A percentile compares a stretch with the other conserved stretches of the same genome.
phyloP scores from a whole-genome alignment of 1,140 invertebrate genomes.

The Danaus melanippus region DNA sequence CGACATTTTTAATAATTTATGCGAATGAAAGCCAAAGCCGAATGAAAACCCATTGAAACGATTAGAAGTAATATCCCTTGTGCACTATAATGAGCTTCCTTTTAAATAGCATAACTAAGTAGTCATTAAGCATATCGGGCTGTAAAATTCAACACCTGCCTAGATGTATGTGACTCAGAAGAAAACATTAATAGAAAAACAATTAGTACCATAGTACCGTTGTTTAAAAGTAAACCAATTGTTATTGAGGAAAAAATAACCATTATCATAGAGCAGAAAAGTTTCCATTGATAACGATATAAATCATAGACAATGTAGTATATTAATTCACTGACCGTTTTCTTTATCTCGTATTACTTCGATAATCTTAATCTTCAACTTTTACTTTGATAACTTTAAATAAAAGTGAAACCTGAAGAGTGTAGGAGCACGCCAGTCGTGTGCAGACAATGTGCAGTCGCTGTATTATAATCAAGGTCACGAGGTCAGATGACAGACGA shows the following conservation, averaged over 20 bases:
- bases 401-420: too few relatives aligned
- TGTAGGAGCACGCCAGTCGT: slow-evolving; percentile 3
- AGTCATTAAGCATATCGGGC: slow-evolving; percentile 20
- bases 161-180: slow-evolving; percentile 31
- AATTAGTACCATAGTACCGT: slow-evolving; percentile 3
- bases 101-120: slow-evolving; percentile 9
- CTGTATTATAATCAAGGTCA: slow-evolving; percentile 55
- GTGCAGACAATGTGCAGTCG: slow-evolving; percentile 49
- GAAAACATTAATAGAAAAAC: slow-evolving; percentile 8
- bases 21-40: too few relatives aligned
- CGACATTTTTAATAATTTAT: too few relatives aligned
- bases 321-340: too few relatives aligned
- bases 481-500: slow-evolving; percentile 33
- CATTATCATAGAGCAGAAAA: too few relatives aligned
- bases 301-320: too few relatives aligned
- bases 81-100: slow-evolving; percentile 8
- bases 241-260: not conserved
- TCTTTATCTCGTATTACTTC: too few relatives aligned
- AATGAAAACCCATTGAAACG: not conserved
- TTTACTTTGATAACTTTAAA: slow-evolving; percentile 30
- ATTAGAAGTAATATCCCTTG: not conserved
- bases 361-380: too few relatives aligned
- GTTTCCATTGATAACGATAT: too few relatives aligned
- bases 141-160: slow-evolving; percentile 33
- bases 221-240: slow-evolving; percentile 5